These are phyloP conservation scores for Cettia cetti DNA, from an alignment of 2,113 vertebrate genomes.

Conservation along the genomic window DNA sequence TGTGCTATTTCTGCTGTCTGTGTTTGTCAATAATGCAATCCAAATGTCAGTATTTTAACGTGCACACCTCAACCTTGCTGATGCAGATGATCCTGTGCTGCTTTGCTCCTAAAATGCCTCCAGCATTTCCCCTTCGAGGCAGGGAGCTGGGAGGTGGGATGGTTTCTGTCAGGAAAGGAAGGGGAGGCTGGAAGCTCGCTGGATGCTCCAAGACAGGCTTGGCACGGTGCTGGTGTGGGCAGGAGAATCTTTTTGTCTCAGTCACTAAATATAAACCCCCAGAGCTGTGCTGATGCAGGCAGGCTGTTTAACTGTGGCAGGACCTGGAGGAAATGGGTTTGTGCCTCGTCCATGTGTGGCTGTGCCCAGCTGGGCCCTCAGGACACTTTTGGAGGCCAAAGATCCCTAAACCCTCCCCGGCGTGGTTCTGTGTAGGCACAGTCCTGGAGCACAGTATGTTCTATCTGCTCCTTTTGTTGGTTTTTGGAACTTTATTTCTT, in stretches of 20 bases:
- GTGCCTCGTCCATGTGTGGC: fast-evolving
- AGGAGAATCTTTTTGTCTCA: not conserved
- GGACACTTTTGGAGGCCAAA: fast-evolving
- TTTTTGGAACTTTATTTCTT: not conserved
- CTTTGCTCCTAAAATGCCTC: not conserved
- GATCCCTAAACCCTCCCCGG: fast-evolving
- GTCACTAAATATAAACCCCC: not conserved
- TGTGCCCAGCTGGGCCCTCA: not conserved
- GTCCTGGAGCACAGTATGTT: not conserved
- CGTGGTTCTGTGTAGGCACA: not conserved
- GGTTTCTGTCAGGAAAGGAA: not conserved
- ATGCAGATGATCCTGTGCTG: not conserved
- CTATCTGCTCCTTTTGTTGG: fast-evolving
- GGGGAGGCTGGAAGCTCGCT: not conserved
- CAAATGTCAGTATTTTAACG: not conserved
- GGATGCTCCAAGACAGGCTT: not conserved
- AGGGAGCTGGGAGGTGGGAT: not conserved
- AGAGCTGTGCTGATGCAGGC: not conserved
- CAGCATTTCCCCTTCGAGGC: not conserved
- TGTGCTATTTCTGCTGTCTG: not conserved
- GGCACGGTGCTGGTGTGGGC: not conserved
- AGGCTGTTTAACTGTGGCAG: not conserved
- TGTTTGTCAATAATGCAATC: not conserved
- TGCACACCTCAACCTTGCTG: not conserved
- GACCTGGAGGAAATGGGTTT: not conserved